Base-by-base conservation (phyloP, 2,888 invertebrate genomes). In the Caenorhabditis panamensis region DNA sequence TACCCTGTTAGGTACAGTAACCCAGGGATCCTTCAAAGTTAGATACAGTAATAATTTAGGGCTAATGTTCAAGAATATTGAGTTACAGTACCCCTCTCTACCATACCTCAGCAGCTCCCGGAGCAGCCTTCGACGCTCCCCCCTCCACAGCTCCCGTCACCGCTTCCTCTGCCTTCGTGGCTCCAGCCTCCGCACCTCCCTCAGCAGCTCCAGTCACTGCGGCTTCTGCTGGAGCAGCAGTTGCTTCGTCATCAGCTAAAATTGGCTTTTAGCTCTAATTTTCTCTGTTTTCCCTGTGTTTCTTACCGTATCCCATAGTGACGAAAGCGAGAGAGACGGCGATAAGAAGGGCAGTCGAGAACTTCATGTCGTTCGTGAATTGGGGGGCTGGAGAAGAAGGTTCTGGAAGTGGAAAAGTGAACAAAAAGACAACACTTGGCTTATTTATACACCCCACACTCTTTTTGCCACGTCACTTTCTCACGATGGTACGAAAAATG, bases 171-270 rank as follows among this genome's bases (percentile, higher is more conserved):
- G 44, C 31, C 18, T 44, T 56, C 16, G 61, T 22, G 8, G n/a
- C n/a, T n/a, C n/a, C n/a, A n/a, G 53, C 28, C 9, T 49, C 61
- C 26, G 69, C 41, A 41, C 37, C 69, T 24, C 58, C 68, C 11
- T 31, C 53, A 11, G 28, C 69, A 28, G 54, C 59, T 49, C 68
- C 68, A n/a, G 58, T 49, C 8, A 59, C 67, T 37, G 58, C 22
- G 9, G 68, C 58, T n/a, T 67, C 67, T n/a, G 16, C 58, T 13
- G 36, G 5, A 11, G 44, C 67, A 28, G 56, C 66, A n/a, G n/a
- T n/a, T 41, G 66, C 54, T 24, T 44, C 67, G 13, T 67, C 67
- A 20, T 67, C 67, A 31, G 68, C 68, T 68, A 49, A 51, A 67
- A 67, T 20, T n/a, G 18, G 3, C 13, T 20, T 49, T 11, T 18